A percentile compares a stretch with the other conserved stretches of the same genome.
Conservation (phyloP, 1,140 invertebrate species). For the Drosophila gunungcola region DNA sequence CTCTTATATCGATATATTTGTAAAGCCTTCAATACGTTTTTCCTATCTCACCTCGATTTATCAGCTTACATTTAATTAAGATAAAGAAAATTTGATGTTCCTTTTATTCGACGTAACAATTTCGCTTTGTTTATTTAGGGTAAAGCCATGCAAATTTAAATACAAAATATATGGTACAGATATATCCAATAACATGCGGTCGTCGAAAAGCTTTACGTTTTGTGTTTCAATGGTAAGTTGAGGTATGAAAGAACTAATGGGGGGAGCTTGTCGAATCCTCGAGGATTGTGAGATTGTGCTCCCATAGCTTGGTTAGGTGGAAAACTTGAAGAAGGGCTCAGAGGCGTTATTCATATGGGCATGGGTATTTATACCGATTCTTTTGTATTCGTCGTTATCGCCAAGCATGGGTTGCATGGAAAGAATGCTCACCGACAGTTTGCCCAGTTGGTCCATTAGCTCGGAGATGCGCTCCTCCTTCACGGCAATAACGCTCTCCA, state of each 20-base stretch:
- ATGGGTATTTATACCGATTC: conserved; percentile 23
- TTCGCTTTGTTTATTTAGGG: conserved; percentile 23
- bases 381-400: conserved; percentile 14
- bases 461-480: conserved; percentile 87
- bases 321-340: background rate
- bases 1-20: background rate
- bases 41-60: conserved; percentile 13
- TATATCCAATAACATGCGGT: conserved; percentile 20
- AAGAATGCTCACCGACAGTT: conserved; percentile 58
- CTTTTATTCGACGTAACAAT: conserved; percentile 24
- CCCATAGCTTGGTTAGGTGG: background rate
- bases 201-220: too few species aligned
- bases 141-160: conserved; percentile 15
- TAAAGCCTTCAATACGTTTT: conserved; percentile 6
- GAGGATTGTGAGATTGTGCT: background rate
- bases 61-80: conserved; percentile 18
- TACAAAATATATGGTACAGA: conserved; percentile 21
- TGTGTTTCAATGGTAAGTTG: too few species aligned
- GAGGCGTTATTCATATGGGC: background rate
- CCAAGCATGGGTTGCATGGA: conserved; percentile 13
- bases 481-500: conserved; percentile 86
- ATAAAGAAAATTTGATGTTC: conserved; percentile 28
- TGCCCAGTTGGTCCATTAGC: conserved; percentile 70
- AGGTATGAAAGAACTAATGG: too few species aligned
- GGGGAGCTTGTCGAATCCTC: background rate